Evolutionary conservation across 92 coral and sea anemone species (phyloP).

Genomic region (Zoanthus sansibaricus): DNA sequence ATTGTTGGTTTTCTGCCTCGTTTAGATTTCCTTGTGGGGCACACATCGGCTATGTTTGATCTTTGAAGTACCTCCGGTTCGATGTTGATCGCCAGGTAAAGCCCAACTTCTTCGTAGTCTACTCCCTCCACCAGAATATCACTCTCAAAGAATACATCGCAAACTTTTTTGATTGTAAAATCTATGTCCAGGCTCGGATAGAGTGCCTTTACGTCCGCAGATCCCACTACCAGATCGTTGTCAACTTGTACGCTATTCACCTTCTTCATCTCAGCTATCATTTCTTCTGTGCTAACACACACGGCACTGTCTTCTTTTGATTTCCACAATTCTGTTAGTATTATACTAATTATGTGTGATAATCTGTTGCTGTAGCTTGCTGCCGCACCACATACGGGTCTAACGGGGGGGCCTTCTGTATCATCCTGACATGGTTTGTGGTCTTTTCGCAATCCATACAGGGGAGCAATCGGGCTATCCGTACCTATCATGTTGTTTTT

Average conservation of each 20-base stretch:
- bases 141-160: too few species aligned
- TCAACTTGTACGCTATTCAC: conserved; percentile 2
- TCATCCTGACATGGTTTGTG: conserved; percentile 16
- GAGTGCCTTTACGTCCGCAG: too few species aligned
- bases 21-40: not conserved
- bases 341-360: not conserved
- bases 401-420: not conserved
- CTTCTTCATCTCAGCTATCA: conserved; percentile 27
- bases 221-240: conserved; percentile 6
- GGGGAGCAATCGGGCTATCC: conserved; percentile 24
- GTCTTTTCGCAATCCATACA: conserved; percentile 36
- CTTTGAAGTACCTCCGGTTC: not conserved
- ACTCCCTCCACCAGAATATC: too few species aligned
- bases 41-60: not conserved
- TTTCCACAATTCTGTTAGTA: not conserved
- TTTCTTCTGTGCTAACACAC: conserved; percentile 30
- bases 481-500: too few species aligned
- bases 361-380: not conserved
- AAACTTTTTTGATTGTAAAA: too few species aligned
- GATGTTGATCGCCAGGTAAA: not conserved
- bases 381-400: not conserved
- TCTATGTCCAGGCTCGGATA: too few species aligned
- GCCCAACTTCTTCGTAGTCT: not conserved
- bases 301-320: not conserved
- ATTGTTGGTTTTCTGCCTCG: not conserved